Percentiles rank a stretch among this genome's conserved stretches.
Conservation (phyloP, 2,888 invertebrate genomes). For the Oithona nana region DNA sequence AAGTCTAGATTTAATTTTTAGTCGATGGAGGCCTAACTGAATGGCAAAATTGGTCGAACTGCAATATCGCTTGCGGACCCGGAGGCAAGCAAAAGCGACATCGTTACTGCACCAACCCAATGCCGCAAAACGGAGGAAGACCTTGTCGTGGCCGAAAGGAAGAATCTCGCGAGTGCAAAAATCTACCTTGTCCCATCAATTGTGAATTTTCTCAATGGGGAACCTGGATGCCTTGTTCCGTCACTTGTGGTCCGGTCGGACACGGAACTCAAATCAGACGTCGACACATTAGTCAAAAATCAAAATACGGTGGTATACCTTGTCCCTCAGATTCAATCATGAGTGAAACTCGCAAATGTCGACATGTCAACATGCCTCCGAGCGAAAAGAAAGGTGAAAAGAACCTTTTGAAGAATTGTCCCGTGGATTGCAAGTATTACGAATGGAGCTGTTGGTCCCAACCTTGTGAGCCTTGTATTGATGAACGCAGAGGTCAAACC, state of each 20-base stretch:
- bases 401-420: background rate
- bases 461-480: background rate
- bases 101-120: background rate
- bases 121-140: background rate
- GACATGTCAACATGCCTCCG: background rate
- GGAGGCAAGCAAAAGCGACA: background rate
- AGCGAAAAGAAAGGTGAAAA: background rate
- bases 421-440: background rate
- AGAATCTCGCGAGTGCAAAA: background rate
- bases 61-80: background rate
- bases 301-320: background rate
- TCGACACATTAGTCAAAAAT: background rate
- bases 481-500: background rate
- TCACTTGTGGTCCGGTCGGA: background rate
- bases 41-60: background rate
- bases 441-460: background rate
- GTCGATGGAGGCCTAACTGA: background rate
- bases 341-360: background rate
- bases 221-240: background rate
- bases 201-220: background rate
- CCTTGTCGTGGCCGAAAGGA: background rate
- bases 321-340: background rate
- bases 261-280: background rate
- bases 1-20: background rate
- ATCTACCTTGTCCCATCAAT: constrained; percentile 1